These are phyloP conservation scores for Arrhopalites spinosus DNA, from an alignment of 2,888 invertebrate species.

Conservation along the genomic window DNA sequence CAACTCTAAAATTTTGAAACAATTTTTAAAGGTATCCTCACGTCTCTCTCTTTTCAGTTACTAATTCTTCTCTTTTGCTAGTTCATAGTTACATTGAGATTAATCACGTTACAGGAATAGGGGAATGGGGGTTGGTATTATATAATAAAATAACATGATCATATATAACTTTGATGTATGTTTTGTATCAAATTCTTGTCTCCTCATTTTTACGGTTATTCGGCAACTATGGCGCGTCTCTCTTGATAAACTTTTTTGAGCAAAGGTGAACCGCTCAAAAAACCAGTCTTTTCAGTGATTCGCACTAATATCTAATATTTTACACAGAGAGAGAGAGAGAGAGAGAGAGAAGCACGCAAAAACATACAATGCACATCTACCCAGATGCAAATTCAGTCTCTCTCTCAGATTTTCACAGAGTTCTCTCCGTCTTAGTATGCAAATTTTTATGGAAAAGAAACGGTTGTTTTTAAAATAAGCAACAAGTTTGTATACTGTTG, in stretches of 20 bases:
- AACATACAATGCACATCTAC: background rate
- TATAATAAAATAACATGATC: too few species aligned
- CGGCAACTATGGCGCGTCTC: background rate
- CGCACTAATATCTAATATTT: background rate
- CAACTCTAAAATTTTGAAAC: too few species aligned
- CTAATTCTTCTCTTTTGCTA: too few species aligned
- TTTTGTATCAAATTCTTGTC: background rate
- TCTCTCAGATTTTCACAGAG: too few species aligned
- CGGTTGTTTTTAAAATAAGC: constrained; percentile 7
- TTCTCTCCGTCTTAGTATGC: background rate
- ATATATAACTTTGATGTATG: background rate
- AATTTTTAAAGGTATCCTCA: too few species aligned
- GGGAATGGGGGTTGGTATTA: too few species aligned
- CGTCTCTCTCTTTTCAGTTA: too few species aligned
- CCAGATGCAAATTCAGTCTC: background rate
- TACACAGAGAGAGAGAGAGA: background rate
- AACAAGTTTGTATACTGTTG: background rate
- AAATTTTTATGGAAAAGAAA: constrained; percentile 9
- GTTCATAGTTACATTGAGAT: too few species aligned
- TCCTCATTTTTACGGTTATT: constrained; percentile 10
- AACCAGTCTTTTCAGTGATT: constrained; percentile 6
- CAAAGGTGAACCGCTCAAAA: background rate
- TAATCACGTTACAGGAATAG: too few species aligned
- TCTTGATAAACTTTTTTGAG: background rate
- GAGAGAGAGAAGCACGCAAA: background rate